Conservation (phyloP, 2,797 vertebrate species). For the Chiloscyllium punctatum region DNA sequence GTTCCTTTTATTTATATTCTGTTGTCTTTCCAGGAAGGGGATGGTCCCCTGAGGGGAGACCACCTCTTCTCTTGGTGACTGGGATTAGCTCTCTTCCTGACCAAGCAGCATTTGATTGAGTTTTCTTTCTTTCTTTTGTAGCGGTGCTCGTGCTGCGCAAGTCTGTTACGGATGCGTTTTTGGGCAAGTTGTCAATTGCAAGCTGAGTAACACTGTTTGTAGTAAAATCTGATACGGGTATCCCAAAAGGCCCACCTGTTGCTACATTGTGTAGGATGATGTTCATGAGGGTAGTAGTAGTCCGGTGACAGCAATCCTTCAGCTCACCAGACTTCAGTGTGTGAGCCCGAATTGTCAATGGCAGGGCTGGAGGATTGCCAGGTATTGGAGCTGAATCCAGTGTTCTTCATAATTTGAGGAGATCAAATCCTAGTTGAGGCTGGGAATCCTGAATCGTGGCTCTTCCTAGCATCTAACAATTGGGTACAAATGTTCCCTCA, state of each 20-base stretch:
- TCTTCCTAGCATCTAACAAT: neutral
- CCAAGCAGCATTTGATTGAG: neutral
- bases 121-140: neutral
- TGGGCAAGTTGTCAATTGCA: neutral
- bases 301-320: neutral
- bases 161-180: neutral
- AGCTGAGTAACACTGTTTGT: neutral
- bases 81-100: neutral
- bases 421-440: neutral
- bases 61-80: neutral
- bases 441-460: neutral
- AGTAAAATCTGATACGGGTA: neutral
- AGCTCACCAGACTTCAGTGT: neutral
- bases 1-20: conserved; percentile 2
- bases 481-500: neutral
- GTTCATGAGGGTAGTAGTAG: neutral
- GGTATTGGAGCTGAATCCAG: neutral
- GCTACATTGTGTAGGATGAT: neutral
- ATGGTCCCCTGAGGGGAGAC: neutral
- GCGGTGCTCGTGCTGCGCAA: neutral
- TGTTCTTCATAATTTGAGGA: neutral
- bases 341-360: neutral
- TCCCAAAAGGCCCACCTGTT: neutral
- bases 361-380: neutral
- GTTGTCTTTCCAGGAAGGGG: neutral